phyloP scores from a whole-genome alignment of 2,888 invertebrate genomes.

The Hypomecis atomaria region DNA sequence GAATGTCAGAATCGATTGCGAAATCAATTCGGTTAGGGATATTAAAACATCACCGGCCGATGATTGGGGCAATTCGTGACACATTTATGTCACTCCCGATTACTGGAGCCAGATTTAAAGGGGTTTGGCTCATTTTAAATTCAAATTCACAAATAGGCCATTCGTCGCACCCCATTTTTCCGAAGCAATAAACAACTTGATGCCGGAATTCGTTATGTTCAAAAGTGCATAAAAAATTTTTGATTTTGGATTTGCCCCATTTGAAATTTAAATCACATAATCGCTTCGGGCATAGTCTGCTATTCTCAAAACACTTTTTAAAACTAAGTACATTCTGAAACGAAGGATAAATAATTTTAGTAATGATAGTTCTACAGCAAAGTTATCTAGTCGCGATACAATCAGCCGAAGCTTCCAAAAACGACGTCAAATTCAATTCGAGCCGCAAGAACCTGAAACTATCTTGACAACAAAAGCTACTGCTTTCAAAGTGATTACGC shows the following conservation, averaged over 20 bases:
- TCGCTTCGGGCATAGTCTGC: constrained; percentile 5
- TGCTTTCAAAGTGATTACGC: constrained; percentile 42
- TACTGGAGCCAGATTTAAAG: constrained; percentile 38
- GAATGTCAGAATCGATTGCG: constrained; percentile 47
- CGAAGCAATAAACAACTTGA: constrained; percentile 21
- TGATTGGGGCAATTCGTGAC: constrained; percentile 50
- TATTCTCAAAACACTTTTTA: not conserved
- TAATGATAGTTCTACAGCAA: not conserved
- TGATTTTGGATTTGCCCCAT: constrained; percentile 6
- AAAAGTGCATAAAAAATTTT: constrained; percentile 8
- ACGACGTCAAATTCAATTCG: constrained; percentile 19
- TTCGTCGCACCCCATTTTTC: constrained; percentile 18
- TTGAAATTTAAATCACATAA: constrained; percentile 4
- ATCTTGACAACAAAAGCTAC: constrained; percentile 34
- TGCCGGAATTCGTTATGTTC: constrained; percentile 8
- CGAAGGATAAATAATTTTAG: too few relatives aligned
- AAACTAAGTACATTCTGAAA: too few relatives aligned
- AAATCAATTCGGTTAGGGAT: constrained; percentile 48
- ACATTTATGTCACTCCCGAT: constrained; percentile 46
- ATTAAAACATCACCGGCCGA: constrained; percentile 50
- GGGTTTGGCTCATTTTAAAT: constrained; percentile 37
- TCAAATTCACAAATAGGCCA: constrained; percentile 28
- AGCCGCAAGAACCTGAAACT: constrained; percentile 18
- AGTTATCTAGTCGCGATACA: not conserved
- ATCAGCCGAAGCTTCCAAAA: constrained; percentile 5